These are phyloP conservation scores for Eristalis arbustorum DNA, from an alignment of 2,888 invertebrate species.

Conservation along the genomic window DNA sequence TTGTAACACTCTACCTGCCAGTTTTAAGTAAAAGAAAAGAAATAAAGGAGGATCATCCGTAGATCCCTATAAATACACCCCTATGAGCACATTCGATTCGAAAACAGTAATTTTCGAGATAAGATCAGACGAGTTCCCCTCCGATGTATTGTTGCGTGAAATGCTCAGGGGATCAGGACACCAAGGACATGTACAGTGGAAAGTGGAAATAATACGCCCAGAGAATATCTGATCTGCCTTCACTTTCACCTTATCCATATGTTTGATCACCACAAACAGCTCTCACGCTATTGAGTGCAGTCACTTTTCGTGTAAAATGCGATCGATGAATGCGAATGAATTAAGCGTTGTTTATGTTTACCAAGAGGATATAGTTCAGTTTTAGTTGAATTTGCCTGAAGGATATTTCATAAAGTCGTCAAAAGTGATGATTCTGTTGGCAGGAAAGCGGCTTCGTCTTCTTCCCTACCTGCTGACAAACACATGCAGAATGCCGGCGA, in stretches of 20 bases:
- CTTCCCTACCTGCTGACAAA: not conserved
- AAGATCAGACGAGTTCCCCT: not conserved
- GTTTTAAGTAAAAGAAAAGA: not conserved
- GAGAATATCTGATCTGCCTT: not conserved
- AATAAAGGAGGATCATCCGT: not conserved
- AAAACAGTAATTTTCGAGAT: not conserved
- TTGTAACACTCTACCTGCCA: not conserved
- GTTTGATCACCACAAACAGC: too few relatives aligned
- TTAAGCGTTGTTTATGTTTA: not conserved
- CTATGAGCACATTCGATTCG: not conserved
- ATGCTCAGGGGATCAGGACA: not conserved
- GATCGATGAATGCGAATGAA: not conserved
- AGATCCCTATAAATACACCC: not conserved
- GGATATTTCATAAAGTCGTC: not conserved
- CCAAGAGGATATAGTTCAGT: not conserved
- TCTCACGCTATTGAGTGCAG: not conserved
- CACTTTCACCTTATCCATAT: not conserved
- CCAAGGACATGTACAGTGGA: not conserved
- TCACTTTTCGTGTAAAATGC: not conserved
- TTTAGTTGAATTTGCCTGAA: not conserved
- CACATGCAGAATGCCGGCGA: too few relatives aligned
- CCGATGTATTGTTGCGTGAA: not conserved
- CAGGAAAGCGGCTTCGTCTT: not conserved
- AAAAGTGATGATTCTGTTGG: not conserved
- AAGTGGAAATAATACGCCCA: not conserved